Base-by-base conservation (phyloP, 2,797 vertebrate genomes). In the Astyanax mexicanus region DNA sequence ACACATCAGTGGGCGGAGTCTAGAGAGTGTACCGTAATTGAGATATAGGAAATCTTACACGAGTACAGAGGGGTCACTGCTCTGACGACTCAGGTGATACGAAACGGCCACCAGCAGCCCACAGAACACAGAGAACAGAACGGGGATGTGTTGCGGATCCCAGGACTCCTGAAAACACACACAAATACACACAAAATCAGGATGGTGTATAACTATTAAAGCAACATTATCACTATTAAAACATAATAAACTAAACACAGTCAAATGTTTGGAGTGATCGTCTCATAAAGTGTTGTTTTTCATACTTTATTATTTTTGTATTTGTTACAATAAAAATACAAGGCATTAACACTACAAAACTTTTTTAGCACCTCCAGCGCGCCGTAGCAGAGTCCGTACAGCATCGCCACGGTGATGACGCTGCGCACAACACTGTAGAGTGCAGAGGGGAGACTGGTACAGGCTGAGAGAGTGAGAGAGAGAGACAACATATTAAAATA, bases 141-240 rank as follows among this genome's bases (percentile, higher is more conserved):
- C 98, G 7, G 98, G 98, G 93, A 99, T 97, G 93, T 99, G 98
- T 64, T 99, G 97, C 64, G 95, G 95, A 89, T 98, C 98, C 98
- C 98, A 99, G 1, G 94, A 94, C 89, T 99, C 97, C 98, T 99
- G 77, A 79, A 40, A 80, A 78, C 45, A 70, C 15, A 54, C 29
- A 61, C 40, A 47, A 80, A 44, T 35, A 76, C 62, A 69, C 27
- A 60, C 37, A 35, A 52, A 4, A 44, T 32, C n/a, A 17, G 40
- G 6, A 11, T 9, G 10, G 7, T 42, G 40, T 9, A 42, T 9
- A 1, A 9, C 42, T 3, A 42, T 10, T 2, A 12, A 3, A 42
- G 10, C 5, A 3, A 3, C 3, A 3, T 7, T 7, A 38, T 38
- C 37, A 38, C n/a, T n/a, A n/a, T n/a, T n/a, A n/a, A n/a, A n/a